These are phyloP conservation scores for Apotomis betuletana DNA, from an alignment of 2,888 invertebrate species.

Conservation along the genomic window DNA sequence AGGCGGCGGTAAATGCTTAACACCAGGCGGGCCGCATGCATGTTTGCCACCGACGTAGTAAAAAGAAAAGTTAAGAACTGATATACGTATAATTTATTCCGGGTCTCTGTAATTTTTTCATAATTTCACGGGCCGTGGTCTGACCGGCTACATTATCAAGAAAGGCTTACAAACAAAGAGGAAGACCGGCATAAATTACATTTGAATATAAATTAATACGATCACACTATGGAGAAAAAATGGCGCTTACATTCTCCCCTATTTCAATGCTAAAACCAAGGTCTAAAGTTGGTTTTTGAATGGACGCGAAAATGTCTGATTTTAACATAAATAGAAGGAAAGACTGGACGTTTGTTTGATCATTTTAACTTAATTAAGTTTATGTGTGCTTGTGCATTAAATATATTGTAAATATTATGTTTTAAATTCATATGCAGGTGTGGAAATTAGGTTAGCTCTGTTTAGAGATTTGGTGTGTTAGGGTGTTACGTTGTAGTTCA, in stretches of 20 bases:
- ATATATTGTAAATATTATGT: conserved; percentile 38
- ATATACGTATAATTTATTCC: conserved; percentile 22
- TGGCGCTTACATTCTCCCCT: conserved; percentile 40
- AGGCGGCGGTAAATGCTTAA: too few species aligned
- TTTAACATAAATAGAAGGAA: conserved; percentile 39
- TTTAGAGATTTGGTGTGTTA: conserved; percentile 20
- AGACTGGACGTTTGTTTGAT: conserved; percentile 44
- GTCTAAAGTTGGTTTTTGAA: conserved; percentile 5
- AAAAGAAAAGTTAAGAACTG: background rate
- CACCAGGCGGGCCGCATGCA: too few species aligned
- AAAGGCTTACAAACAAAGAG: conserved; percentile 62
- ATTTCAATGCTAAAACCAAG: background rate
- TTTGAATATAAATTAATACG: conserved; percentile 81
- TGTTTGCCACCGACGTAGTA: too few species aligned
- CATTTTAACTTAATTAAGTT: conserved; percentile 47
- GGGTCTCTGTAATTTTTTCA: conserved; percentile 54
- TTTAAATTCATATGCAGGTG: conserved; percentile 34
- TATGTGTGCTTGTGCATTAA: conserved; percentile 36
- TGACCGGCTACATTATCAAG: conserved; percentile 50
- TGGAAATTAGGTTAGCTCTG: conserved; percentile 5
- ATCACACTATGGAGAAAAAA: conserved; percentile 70
- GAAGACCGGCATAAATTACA: conserved; percentile 76
- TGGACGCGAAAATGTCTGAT: background rate
- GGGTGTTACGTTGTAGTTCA: conserved; percentile 1
- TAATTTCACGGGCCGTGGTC: conserved; percentile 62